These are phyloP conservation scores for Seriola rivoliana DNA, from an alignment of 2,113 vertebrate species.

Conservation along the genomic window DNA sequence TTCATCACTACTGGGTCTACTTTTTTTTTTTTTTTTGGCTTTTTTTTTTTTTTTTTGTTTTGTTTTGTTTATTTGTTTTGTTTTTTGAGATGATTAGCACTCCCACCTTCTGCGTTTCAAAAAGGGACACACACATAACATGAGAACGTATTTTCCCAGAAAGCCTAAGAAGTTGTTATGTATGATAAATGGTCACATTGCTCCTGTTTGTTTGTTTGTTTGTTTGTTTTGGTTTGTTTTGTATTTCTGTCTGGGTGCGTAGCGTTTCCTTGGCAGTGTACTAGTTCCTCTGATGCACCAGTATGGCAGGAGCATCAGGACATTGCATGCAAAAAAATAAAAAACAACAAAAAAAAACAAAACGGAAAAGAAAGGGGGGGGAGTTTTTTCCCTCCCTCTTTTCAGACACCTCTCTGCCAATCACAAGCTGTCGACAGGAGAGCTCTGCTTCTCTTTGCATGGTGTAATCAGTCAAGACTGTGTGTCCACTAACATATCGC, in stretches of 20 bases:
- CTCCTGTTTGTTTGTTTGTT: constrained; percentile 17
- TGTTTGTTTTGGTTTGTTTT: constrained; percentile 21
- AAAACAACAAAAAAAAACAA: not conserved
- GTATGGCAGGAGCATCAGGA: constrained; percentile 72
- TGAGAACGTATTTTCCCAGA: constrained; percentile 47
- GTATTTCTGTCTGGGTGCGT: constrained; percentile 58
- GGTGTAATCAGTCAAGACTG: constrained; percentile 72
- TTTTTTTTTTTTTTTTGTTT: too few species aligned
- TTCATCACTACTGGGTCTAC: constrained; percentile 22
- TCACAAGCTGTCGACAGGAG: constrained; percentile 52
- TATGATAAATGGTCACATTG: constrained; percentile 60
- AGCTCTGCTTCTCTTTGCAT: constrained; percentile 81
- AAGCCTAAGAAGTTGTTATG: constrained; percentile 22
- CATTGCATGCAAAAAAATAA: constrained; percentile 77
- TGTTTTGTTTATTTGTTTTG: too few species aligned
- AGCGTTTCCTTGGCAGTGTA: constrained; percentile 67
- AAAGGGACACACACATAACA: constrained; percentile 64
- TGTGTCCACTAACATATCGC: constrained; percentile 79
- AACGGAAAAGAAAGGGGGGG: constrained; percentile 7
- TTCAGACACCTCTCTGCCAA: constrained; percentile 55
- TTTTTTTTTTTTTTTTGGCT: too few species aligned
- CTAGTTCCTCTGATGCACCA: constrained; percentile 71
- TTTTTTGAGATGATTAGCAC: constrained; percentile 15
- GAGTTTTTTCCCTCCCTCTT: constrained; percentile 18
- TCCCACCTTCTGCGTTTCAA: constrained; percentile 49